These are phyloP conservation scores for Trichoplusia ni DNA, from an alignment of 1,140 invertebrate genomes.

Conservation along the genomic window DNA sequence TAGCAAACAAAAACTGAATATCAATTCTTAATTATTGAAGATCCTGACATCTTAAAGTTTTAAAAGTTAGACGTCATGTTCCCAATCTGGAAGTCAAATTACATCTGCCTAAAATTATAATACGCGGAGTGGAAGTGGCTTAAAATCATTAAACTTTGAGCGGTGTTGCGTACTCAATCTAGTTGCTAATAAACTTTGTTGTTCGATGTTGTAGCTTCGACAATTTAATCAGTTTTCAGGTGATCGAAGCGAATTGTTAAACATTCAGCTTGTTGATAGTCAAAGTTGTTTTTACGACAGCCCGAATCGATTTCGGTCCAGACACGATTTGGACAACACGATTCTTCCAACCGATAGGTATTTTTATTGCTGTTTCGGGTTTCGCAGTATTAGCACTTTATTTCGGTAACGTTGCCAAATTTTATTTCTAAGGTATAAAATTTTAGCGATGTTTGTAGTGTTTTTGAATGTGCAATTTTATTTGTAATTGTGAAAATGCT, in stretches of 20 bases:
- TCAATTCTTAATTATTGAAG: too few relatives aligned
- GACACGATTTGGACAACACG: too few relatives aligned
- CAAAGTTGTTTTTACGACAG: conserved; percentile 19
- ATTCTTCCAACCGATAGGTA: too few relatives aligned
- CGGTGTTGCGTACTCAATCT: neutral
- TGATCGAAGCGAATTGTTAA: conserved; percentile 5
- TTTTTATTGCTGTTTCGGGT: too few relatives aligned
- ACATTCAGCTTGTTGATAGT: conserved; percentile 11
- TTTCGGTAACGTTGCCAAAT: too few relatives aligned
- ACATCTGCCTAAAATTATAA: neutral
- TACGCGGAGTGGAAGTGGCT: neutral
- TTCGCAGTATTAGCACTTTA: too few relatives aligned
- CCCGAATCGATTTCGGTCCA: neutral
- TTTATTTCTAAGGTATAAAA: too few relatives aligned
- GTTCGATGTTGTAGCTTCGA: neutral
- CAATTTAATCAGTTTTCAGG: conserved; percentile 16
- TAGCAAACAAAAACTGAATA: too few relatives aligned
- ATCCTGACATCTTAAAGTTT: too few relatives aligned
- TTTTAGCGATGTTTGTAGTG: too few relatives aligned
- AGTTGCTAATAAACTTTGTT: neutral
- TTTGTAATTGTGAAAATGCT: too few relatives aligned
- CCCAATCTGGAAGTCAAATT: neutral
- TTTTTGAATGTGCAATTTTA: too few relatives aligned
- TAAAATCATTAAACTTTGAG: neutral
- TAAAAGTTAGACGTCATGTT: neutral